Base-by-base conservation (phyloP, 1,140 invertebrate genomes). In the Diorhabda sublineata region DNA sequence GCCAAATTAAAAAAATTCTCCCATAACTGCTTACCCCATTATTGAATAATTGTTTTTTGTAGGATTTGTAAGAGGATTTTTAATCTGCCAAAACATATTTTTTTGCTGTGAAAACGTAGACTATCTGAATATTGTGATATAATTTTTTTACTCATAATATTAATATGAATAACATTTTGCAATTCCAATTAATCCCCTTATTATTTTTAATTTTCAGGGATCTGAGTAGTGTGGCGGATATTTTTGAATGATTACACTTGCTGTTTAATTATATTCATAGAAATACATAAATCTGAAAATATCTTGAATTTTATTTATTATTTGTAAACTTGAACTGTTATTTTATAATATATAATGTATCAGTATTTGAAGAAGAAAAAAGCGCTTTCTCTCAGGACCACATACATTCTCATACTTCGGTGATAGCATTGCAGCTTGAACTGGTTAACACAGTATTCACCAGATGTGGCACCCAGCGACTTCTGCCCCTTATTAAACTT, bases 251-350 rank as follows among this genome's bases (percentile, higher is more conserved):
- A 62, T 62, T 62, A 45, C 44, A 44, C 6, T 62, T 44, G n/a
- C n/a, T 62, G 61, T 62, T 44, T 59, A n/a, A 59, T 42, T 42
- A 44, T 62, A 62, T 62, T 62, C 8, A 62, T 11, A 62, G 43
- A 62, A 62, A 62, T 62, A 42, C 45, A 62, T 45, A 44, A 45
- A 44, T 62, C n/a, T 62, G 4, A 8, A 52, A 52, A n/a, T 52
- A 3, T n/a, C 6, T 52, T 52, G 2, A n/a, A 8, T 52, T 52
- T 52, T 52, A 8, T 52, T 52, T 52, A 5, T 5, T 52, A 8
- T 52, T 7, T 52, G 47, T 52, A 5, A 5, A 52, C 47, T 2
- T 52, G n/a, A 8, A 52, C n/a, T 52, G 47, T 52, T 52, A 52
- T 52, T 8, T 52, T 52, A 26, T 26, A 26, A 26, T 26, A 26